phyloP scores from a whole-genome alignment of 2,797 vertebrate species.

The Myotis planiceps region DNA sequence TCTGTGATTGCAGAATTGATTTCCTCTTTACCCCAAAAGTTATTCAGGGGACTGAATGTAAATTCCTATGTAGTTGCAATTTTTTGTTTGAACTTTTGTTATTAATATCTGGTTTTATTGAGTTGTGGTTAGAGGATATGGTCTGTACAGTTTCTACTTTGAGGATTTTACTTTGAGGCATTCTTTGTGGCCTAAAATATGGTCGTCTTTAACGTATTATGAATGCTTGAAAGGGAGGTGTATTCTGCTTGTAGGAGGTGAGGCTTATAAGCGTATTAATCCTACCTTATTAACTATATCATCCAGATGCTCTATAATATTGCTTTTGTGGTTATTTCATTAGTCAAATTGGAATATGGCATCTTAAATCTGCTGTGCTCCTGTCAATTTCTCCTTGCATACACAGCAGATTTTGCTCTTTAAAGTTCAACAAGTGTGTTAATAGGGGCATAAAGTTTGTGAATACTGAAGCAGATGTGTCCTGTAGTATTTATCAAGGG shows the following conservation, averaged over 20 bases:
- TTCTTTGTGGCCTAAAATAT: not conserved
- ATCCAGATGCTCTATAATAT: not conserved
- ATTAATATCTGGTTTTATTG: not conserved
- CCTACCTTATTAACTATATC: not conserved
- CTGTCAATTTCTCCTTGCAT: not conserved
- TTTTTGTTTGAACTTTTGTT: conserved; percentile 5
- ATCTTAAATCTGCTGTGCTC: not conserved
- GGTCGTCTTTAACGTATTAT: not conserved
- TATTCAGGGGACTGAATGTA: not conserved
- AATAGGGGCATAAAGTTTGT: not conserved
- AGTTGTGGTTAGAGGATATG: not conserved
- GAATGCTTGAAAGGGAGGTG: not conserved
- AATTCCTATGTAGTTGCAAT: conserved; percentile 14
- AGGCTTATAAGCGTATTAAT: not conserved
- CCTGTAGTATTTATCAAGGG: not conserved
- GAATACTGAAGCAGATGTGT: not conserved
- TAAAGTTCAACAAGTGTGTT: not conserved
- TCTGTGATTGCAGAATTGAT: not conserved
- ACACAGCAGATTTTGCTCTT: not conserved
- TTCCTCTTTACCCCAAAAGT: conserved; percentile 13
- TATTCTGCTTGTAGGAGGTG: not conserved
- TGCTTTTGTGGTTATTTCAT: not conserved
- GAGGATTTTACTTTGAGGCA: conserved; percentile 28
- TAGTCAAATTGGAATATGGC: not conserved
- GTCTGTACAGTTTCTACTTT: not conserved